Evolutionary conservation across 2,113 vertebrate species (phyloP).

Genomic region (Solenodon paradoxus): DNA sequence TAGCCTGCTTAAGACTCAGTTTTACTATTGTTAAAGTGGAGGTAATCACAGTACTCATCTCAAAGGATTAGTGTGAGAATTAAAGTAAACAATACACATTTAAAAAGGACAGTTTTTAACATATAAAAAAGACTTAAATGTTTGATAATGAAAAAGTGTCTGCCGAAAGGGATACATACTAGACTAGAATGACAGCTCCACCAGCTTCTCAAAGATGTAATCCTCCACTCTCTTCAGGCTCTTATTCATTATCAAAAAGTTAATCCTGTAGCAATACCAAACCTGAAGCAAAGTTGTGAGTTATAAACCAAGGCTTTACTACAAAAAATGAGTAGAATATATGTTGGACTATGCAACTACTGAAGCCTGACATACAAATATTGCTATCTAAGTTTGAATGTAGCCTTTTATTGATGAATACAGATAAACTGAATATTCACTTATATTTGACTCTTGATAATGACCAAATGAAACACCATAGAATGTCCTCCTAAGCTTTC

Average conservation of each 20-base stretch:
- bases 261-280: not conserved
- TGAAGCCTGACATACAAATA: not conserved
- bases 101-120: not conserved
- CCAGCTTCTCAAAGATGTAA: not conserved
- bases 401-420: not conserved
- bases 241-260: not conserved
- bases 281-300: not conserved
- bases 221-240: not conserved
- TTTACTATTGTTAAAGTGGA: not conserved
- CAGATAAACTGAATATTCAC: not conserved
- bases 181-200: not conserved
- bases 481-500: not conserved
- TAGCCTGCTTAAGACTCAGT: not conserved
- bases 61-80: not conserved
- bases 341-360: not conserved
- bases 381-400: not conserved
- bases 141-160: not conserved
- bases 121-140: not conserved
- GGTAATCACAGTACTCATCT: not conserved
- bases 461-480: too few species aligned
- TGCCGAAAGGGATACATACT: not conserved
- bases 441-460: not conserved
- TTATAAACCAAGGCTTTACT: not conserved
- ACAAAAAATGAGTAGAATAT: not conserved
- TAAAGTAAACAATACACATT: not conserved